These are phyloP conservation scores for Drosophila bocqueti DNA, from an alignment of 1,140 invertebrate species.

Conservation along the genomic window DNA sequence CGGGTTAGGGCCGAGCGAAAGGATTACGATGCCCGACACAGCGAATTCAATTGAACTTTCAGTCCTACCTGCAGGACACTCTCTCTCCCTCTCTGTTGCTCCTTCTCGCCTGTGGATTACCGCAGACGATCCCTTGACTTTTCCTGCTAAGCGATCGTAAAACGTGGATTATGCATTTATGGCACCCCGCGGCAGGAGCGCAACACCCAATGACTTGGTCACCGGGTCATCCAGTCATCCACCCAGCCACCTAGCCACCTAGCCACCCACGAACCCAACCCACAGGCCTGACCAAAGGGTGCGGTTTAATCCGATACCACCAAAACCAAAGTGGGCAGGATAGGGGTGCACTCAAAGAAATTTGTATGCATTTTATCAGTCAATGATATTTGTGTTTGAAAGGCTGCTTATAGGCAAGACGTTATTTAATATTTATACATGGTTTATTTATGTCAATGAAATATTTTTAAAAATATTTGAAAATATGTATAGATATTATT, in stretches of 20 bases:
- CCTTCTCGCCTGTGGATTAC: slow-evolving; percentile 61
- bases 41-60: slow-evolving; percentile 66
- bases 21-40: slow-evolving; percentile 26
- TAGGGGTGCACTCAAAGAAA: slow-evolving; percentile 35
- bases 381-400: neutral
- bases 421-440: neutral
- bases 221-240: slow-evolving; percentile 4
- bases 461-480: neutral
- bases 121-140: slow-evolving; percentile 81
- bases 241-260: neutral
- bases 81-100: neutral
- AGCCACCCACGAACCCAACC: slow-evolving; percentile 12
- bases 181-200: slow-evolving; percentile 38
- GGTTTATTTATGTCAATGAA: neutral
- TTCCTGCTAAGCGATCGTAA: slow-evolving; percentile 82
- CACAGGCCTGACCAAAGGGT: slow-evolving; percentile 35
- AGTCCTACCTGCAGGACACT: slow-evolving; percentile 10
- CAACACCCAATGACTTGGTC: slow-evolving; percentile 21
- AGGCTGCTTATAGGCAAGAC: neutral
- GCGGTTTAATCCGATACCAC: slow-evolving; percentile 80
- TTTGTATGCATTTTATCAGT: neutral
- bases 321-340: slow-evolving; percentile 42
- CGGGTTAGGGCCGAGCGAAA: slow-evolving; percentile 40
- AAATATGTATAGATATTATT: neutral
- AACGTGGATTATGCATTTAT: slow-evolving; percentile 80